Base-by-base conservation (phyloP, 2,888 invertebrate genomes). In the Sinohyriopsis cumingii region DNA sequence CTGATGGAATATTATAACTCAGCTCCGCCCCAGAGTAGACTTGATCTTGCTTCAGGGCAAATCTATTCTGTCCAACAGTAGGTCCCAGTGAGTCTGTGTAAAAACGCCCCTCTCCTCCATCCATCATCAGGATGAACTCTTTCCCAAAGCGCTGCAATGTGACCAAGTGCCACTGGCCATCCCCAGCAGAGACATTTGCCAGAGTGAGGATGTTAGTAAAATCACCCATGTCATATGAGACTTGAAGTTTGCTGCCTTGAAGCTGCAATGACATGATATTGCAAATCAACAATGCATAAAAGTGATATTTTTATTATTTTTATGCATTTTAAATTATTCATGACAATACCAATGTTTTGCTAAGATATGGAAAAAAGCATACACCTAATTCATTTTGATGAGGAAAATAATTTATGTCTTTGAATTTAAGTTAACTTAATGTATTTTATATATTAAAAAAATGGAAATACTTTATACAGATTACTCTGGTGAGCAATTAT, bases 131-230 rank as follows among this genome's bases (percentile, higher is more conserved):
- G 60, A 95, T 95, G 18, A 98, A 97, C 4, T 96, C 95, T 63
- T 96, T 96, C 59, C 98, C 97, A 82, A 95, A 96, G 68, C 98
- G 93, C 84, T 95, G 95, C 0, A 98, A 95, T 78, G 95, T 93
- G 6, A 96, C 96, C 67, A 95, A 95, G 89, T 99, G 98, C 98
- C 98, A 98, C 86, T 97, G 96, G 1, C 98, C 98, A 89, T 99
- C 97, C 87, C 96, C 96, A 1, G 97, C 97, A 82, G 95, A 94
- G 2, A 82, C 78, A 89, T 98, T 96, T 86, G 96, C 95, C 82
- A 98, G 94, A 86, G 95, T 95, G 53, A 84, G 76, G 24, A 65
- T 73, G 75, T 94, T 94, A 89, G 97, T 96, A 6, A 82, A 84
- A 63, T 96, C 96, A 89, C 98, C 98, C 66, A 98, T 92, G 90